Base-by-base conservation (phyloP, 1,140 invertebrate species). In the Trissolcus basalis region DNA sequence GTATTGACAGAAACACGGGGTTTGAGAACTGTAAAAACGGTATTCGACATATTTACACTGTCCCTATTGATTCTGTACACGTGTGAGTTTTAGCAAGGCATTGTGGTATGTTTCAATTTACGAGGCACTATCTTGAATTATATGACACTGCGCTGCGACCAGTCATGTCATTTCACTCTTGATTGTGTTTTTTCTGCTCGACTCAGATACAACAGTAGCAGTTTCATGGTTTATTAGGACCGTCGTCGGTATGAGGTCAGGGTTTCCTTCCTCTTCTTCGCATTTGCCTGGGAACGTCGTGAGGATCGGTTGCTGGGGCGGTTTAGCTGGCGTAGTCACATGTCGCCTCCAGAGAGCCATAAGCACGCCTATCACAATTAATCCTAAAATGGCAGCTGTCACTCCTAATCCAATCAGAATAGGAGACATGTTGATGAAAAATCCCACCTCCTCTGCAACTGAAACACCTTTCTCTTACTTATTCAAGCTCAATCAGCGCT, bases 361-460 rank as follows among this genome's bases (percentile, higher is more conserved):
- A 48, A 94, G 83, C 1, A 94, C 93, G 12, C 93, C 92, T 85
- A 93, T 94, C 53, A 93, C 93, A 48, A 93, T 91, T 59, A 93
- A 90, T 16, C 93, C 92, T 41, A 95, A 88, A 27, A 93, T 89
- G 4, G 92, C 93, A 15, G 93, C 93, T 77, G 92, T 93, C 5
- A 93, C 92, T 54, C 93, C 92, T 68, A 95, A 89, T 0, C 92
- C 93, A 27, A 93, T 92, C 63, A 95, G 87, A 43, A 95, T 91
- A 3, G 93, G 94, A 32, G 87, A 87, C 84, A 88, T 86, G 73
- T 88, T 86, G 64, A 87, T 81, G 43, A 86, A 87, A 56, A 85
- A 86, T 27, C 73, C 82, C 11, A 85, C 82, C 36, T 83, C 79
- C 13, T 83, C 84, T 83, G 78, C 15, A 76, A 77, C 47, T 48